Evolutionary conservation across 2,888 invertebrate genomes (phyloP).

Genomic region (Eledona agricola): DNA sequence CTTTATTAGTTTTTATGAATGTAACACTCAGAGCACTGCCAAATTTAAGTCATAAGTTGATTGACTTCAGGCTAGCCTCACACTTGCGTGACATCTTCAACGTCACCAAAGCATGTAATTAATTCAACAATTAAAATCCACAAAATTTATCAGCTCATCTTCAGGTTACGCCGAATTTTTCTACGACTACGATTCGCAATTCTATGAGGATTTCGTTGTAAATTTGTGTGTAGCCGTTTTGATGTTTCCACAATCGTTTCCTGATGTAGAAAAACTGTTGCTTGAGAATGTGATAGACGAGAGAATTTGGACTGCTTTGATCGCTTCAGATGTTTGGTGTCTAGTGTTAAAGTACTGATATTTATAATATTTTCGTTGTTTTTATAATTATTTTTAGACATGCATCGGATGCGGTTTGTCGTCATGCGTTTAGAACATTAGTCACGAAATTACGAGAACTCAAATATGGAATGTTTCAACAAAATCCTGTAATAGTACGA

Average conservation of each 20-base stretch:
- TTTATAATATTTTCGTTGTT: conserved; percentile 1
- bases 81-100: too few species aligned
- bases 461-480: conserved; percentile 41
- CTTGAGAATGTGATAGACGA: conserved; percentile 47
- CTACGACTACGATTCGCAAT: conserved; percentile 10
- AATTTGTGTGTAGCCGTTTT: conserved; percentile 44
- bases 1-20: too few species aligned
- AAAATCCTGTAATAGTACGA: conserved; percentile 43
- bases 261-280: conserved; percentile 45
- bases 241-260: conserved; percentile 39
- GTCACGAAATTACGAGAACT: conserved; percentile 35
- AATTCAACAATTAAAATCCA: too few species aligned
- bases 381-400: conserved; percentile 12
- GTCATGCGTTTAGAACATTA: conserved; percentile 8
- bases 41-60: too few species aligned
- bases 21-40: too few species aligned
- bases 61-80: too few species aligned
- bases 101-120: conserved; percentile 7
- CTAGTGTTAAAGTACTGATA: conserved; percentile 49
- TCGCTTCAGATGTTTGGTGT: conserved; percentile 52
- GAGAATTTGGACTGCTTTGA: conserved; percentile 48
- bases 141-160: neutral
- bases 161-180: conserved; percentile 40
- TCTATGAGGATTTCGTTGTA: conserved; percentile 44
- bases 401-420: conserved; percentile 6